phyloP scores from a whole-genome alignment of 2,113 vertebrate genomes.

The Xenotilapia longispinis region DNA sequence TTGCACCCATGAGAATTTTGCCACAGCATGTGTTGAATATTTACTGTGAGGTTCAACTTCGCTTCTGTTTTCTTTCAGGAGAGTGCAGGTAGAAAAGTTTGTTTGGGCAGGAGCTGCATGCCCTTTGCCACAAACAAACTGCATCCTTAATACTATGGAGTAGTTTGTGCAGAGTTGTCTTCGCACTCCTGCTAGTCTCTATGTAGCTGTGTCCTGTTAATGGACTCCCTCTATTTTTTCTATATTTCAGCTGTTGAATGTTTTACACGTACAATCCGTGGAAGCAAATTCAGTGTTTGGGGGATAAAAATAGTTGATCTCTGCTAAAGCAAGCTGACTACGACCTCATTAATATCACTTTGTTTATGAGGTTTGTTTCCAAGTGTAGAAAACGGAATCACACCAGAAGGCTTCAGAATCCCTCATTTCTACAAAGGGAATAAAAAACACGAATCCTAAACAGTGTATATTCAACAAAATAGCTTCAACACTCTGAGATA shows the following conservation, averaged over 20 bases:
- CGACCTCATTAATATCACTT: not conserved
- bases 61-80: not conserved
- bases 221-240: not conserved
- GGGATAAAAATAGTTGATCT: not conserved
- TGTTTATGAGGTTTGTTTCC: not conserved
- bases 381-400: not conserved
- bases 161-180: not conserved
- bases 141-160: not conserved
- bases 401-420: not conserved
- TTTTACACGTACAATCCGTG: not conserved
- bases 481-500: conserved; percentile 5
- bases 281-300: not conserved
- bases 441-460: not conserved
- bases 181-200: not conserved
- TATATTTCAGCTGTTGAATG: not conserved
- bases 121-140: conserved; percentile 1
- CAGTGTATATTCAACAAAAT: not conserved
- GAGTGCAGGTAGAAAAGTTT: conserved; percentile 7
- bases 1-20: conserved; percentile 26
- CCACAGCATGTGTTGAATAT: conserved; percentile 43
- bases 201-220: not conserved
- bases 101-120: not conserved
- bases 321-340: not conserved
- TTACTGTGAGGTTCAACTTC: conserved; percentile 33
- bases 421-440: not conserved